Evolutionary conservation across 2,888 invertebrate species (phyloP).

Genomic region (Phlogophora meticulosa): DNA sequence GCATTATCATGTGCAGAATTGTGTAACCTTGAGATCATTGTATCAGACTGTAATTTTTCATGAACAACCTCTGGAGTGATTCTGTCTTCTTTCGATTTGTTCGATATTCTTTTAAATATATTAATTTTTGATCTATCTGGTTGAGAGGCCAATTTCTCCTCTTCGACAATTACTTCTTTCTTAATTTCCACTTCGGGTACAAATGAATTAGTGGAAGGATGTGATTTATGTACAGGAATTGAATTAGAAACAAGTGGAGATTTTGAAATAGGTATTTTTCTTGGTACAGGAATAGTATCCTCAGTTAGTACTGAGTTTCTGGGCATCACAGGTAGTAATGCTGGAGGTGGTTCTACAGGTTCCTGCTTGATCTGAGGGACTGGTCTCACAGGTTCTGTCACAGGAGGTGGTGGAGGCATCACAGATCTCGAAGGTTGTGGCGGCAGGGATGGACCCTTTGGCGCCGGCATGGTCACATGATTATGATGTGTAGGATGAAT

Average conservation of each 20-base stretch:
- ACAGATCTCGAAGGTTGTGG: constrained; percentile 70
- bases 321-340: constrained; percentile 62
- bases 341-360: constrained; percentile 75
- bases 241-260: constrained; percentile 86
- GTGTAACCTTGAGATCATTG: constrained; percentile 87
- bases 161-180: constrained; percentile 89
- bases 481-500: constrained; percentile 85
- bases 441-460: constrained; percentile 74
- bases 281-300: constrained; percentile 87
- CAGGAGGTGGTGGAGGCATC: constrained; percentile 74
- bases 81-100: constrained; percentile 93
- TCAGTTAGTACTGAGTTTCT: constrained; percentile 74
- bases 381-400: constrained; percentile 76
- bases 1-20: constrained; percentile 79
- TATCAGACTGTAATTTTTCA: constrained; percentile 84
- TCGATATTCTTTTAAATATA: constrained; percentile 96
- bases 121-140: constrained; percentile 96
- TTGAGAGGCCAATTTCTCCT: constrained; percentile 93
- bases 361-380: constrained; percentile 82
- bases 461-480: constrained; percentile 85
- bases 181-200: constrained; percentile 86
- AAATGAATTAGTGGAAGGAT: constrained; percentile 76
- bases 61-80: constrained; percentile 82
- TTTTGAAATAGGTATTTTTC: constrained; percentile 88
- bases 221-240: constrained; percentile 79